phyloP scores from a whole-genome alignment of 1,140 invertebrate species.

The Danaus plexippus region DNA sequence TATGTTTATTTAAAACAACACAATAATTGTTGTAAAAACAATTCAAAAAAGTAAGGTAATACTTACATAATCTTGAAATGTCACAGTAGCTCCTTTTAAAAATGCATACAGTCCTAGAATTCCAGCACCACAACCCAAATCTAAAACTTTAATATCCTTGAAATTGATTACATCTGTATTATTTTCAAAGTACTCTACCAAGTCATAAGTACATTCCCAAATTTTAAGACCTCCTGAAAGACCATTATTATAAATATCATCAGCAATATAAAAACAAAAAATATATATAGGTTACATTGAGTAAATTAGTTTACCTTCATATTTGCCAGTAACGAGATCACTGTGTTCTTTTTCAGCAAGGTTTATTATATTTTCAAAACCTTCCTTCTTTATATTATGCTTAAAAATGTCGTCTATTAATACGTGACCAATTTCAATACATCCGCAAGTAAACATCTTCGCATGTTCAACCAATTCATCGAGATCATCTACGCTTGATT shows the following conservation, averaged over 20 bases:
- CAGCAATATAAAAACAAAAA: background rate
- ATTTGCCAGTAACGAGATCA: constrained; percentile 79
- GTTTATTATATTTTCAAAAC: constrained; percentile 51
- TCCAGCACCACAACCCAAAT: constrained; percentile 91
- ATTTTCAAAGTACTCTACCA: constrained; percentile 76
- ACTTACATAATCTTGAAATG: constrained; percentile 94
- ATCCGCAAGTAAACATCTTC: constrained; percentile 58
- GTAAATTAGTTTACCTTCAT: constrained; percentile 75
- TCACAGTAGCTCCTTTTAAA: constrained; percentile 76
- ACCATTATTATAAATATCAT: constrained; percentile 1
- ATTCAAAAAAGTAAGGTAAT: background rate
- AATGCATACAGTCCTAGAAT: constrained; percentile 83
- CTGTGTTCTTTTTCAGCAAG: constrained; percentile 78
- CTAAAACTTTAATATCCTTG: constrained; percentile 75
- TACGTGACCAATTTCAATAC: constrained; percentile 70
- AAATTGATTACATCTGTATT: constrained; percentile 55
- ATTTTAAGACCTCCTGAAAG: constrained; percentile 86
- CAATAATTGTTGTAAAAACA: no score
- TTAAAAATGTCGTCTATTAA: constrained; percentile 12
- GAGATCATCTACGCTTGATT: constrained; percentile 40
- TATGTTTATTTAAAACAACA: constrained; percentile 9
- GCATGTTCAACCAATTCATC: constrained; percentile 45
- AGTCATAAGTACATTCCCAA: constrained; percentile 90
- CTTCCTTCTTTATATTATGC: constrained; percentile 30
- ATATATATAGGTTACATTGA: background rate